Base-by-base conservation (phyloP, 1,140 invertebrate genomes). In the Drosophila tristis region DNA sequence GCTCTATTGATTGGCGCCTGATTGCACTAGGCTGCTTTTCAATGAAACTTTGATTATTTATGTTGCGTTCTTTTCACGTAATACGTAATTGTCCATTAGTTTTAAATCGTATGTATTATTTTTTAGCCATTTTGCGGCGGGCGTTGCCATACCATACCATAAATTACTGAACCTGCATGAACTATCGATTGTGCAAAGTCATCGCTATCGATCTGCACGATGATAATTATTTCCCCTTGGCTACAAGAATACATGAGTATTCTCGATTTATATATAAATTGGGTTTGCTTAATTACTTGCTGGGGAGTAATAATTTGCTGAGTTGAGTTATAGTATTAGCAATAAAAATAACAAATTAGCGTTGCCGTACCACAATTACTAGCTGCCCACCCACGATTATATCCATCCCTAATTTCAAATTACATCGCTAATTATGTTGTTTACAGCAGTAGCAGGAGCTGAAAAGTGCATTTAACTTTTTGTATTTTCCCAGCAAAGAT, bases 381-480 rank as follows among this genome's bases (percentile, higher is more conserved):
- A 11, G 4, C 35, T 39, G 4, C 35, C 11, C 35, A 13, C 35
- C 35, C 11, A 35, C 31, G 9, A 35, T 11, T 31, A 31, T 8
- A 31, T 7, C 49, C 59, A 54, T 61, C 31, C 20, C 47, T 42
- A 61, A 61, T 61, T 60, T 26, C 4, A 29, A 57, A 29, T 26
- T 25, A 47, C 56, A 58, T 58, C 56, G 20, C 57, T 50, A 64
- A 65, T 54, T 68, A 70, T 72, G 68, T 72, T 72, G 68, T 72
- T 72, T 72, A 72, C 93, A 96, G 96, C 58, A 39, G 11, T 11
- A 39, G 97, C 96, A 23, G 94, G 96, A 44, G 97, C 97, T 49
- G 11, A 56, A 47, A 68, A 48, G 48, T 25, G 44, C 20, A 43
- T 35, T 58, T 57, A 26, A 13, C 42, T 47, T 67, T 13, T n/a